phyloP scores from a whole-genome alignment of 2,888 invertebrate genomes.

The Pyrrhosoma nymphula region DNA sequence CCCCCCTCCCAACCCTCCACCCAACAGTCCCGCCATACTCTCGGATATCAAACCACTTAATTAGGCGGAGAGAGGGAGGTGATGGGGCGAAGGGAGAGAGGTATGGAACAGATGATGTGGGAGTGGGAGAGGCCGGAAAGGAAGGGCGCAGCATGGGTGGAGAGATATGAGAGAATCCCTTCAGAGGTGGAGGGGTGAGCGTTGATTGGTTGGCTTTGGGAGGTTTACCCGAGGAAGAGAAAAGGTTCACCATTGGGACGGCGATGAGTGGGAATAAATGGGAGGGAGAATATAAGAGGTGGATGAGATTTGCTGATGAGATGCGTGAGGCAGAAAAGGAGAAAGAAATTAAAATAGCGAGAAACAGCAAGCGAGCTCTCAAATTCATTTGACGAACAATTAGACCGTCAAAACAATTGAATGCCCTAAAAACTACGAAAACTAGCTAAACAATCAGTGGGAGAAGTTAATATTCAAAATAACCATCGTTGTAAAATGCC shows the following conservation, averaged over 20 bases:
- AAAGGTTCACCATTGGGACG: not conserved
- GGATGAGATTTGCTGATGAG: not conserved
- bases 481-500: too few relatives aligned
- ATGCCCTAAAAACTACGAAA: too few relatives aligned
- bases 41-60: slow-evolving; percentile 65
- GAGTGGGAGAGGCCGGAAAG: not conserved
- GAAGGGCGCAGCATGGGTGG: not conserved
- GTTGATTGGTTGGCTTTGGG: slow-evolving; percentile 27
- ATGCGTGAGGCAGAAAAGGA: not conserved
- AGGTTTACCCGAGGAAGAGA: not conserved
- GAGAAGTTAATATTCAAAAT: too few relatives aligned
- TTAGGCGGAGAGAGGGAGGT: not conserved
- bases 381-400: not conserved
- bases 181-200: not conserved
- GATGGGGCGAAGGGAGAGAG: not conserved
- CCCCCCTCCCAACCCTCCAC: not conserved
- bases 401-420: not conserved
- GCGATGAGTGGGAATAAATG: not conserved
- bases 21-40: not conserved
- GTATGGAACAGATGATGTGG: not conserved
- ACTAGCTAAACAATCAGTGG: too few relatives aligned
- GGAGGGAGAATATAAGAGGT: not conserved
- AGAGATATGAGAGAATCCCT: too few relatives aligned
- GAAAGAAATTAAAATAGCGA: not conserved
- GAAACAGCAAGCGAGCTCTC: not conserved